Evolutionary conservation across 2,888 invertebrate genomes (phyloP), one percentile per base, ranked within the genome.

Genomic region (Agonopterix alstromeriana): DNA sequence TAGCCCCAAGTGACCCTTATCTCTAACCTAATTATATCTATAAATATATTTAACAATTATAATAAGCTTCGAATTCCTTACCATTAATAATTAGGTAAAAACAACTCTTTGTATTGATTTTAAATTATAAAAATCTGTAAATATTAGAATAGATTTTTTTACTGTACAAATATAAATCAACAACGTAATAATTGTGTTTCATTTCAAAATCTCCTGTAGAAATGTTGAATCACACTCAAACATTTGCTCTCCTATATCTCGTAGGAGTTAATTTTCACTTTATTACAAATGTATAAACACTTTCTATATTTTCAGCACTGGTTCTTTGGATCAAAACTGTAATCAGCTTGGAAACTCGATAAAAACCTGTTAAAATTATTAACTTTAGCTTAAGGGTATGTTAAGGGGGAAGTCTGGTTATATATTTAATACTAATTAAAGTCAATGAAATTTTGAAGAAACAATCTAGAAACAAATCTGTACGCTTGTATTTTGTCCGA

Each of bases 71-170:
- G 1, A 38, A 38, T 38, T n/a, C 38, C 38, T 38, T 38, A 38
- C 10, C 27, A 27, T 27, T 27, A 27, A 27, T 27, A 4, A n/a
- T n/a, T n/a, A n/a, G 38, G 38, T 38, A 38, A n/a, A 38, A 42
- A 47, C 41, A 44, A 42, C 27, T 42, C 14, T 10, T 43, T 48
- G 41, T 35, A 35, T 44, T 35, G 43, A 36, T 14, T 45, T 45
- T 45, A 45, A 46, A 46, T 46, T 46, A 46, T 40, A 27, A 17
- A 8, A 38, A 45, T 42, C 27, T 56, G 53, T 53, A 49, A 44
- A 56, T 53, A 56, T 53, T 52, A 56, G 46, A 11, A 50, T 50
- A 50, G 50, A 36, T 47, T 46, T 45, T n/a, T 36, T 49, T 43
- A 43, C 27, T 44, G 45, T 36, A 46, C 41, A 47, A 44, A 47